A percentile compares a stretch with the other conserved stretches of the same genome.
These are phyloP conservation scores for Maconellicoccus hirsutus DNA, from an alignment of 1,140 invertebrate species.

Conservation along the genomic window DNA sequence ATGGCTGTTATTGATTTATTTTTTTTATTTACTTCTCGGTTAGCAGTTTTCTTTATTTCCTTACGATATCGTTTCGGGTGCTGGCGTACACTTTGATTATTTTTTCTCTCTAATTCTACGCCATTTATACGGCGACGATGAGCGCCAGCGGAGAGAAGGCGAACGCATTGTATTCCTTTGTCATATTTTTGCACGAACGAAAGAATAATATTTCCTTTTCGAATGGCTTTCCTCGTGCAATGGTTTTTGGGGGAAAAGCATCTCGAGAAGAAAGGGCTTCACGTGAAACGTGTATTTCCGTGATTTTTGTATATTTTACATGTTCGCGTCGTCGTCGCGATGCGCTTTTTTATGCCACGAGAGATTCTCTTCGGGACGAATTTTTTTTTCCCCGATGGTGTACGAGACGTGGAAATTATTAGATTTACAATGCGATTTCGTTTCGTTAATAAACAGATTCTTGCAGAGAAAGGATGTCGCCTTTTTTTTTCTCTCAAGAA, in stretches of 20 bases:
- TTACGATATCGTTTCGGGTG: too few species aligned
- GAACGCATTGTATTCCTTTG: background rate
- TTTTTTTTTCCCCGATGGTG: background rate
- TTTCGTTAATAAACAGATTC: slow-evolving; percentile 4
- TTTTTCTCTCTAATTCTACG: background rate
- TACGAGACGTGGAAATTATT: background rate
- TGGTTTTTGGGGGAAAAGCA: too few species aligned
- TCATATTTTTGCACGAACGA: background rate
- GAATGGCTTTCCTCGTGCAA: background rate
- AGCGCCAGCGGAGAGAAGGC: background rate
- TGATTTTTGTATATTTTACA: slow-evolving; percentile 10
- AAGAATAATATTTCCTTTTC: slow-evolving; percentile 1
- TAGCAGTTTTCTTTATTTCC: too few species aligned
- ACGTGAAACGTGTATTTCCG: background rate
- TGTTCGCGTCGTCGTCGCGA: background rate
- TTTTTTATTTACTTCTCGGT: too few species aligned
- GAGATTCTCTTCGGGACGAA: background rate
- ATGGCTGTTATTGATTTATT: too few species aligned
- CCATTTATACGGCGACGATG: background rate
- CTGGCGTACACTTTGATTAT: background rate
- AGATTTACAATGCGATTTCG: background rate
- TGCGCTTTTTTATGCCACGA: too few species aligned
- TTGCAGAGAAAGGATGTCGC: background rate
- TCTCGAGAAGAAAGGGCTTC: too few species aligned
- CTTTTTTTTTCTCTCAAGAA: background rate